Conservation (phyloP, 2,113 vertebrate species). For the Epinephelus fuscoguttatus region DNA sequence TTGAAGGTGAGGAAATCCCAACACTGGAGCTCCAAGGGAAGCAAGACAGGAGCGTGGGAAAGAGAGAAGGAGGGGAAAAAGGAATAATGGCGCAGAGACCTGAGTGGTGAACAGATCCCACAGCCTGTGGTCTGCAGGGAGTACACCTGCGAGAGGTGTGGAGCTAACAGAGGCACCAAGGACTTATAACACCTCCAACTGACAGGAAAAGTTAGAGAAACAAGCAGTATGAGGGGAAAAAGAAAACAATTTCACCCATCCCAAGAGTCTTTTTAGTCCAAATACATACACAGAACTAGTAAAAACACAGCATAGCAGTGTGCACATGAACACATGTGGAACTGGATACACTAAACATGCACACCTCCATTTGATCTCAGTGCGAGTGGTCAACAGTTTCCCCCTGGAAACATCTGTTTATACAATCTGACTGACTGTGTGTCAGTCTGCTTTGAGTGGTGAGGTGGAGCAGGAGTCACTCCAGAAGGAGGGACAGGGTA, state of each 20-base stretch:
- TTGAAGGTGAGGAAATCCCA: slow-evolving; percentile 71
- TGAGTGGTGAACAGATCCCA: slow-evolving; percentile 16
- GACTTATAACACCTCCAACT: slow-evolving; percentile 27
- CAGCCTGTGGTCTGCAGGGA: slow-evolving; percentile 40
- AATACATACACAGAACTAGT: slow-evolving; percentile 40
- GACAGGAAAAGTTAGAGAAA: slow-evolving; percentile 12
- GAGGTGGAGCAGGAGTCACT: slow-evolving; percentile 30
- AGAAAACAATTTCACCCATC: slow-evolving; percentile 27
- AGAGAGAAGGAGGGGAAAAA: slow-evolving; percentile 31
- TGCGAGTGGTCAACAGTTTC: slow-evolving; percentile 15
- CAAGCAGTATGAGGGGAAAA: neutral
- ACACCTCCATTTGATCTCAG: slow-evolving; percentile 54
- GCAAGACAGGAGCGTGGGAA: slow-evolving; percentile 72
- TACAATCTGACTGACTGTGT: slow-evolving; percentile 41
- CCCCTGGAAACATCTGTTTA: slow-evolving; percentile 71
- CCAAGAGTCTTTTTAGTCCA: slow-evolving; percentile 25
- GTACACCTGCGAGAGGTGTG: slow-evolving; percentile 68
- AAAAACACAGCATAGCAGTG: slow-evolving; percentile 24
- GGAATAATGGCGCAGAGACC: slow-evolving; percentile 8
- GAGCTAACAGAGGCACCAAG: slow-evolving; percentile 18
- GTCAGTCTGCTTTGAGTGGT: slow-evolving; percentile 42
- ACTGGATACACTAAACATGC: slow-evolving; percentile 28
- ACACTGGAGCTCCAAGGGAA: slow-evolving; percentile 37
- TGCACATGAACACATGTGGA: slow-evolving; percentile 30
- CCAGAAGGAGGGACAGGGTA: slow-evolving; percentile 8